phyloP scores from a whole-genome alignment of 2,797 vertebrate genomes.

The Sitta carolinensis region DNA sequence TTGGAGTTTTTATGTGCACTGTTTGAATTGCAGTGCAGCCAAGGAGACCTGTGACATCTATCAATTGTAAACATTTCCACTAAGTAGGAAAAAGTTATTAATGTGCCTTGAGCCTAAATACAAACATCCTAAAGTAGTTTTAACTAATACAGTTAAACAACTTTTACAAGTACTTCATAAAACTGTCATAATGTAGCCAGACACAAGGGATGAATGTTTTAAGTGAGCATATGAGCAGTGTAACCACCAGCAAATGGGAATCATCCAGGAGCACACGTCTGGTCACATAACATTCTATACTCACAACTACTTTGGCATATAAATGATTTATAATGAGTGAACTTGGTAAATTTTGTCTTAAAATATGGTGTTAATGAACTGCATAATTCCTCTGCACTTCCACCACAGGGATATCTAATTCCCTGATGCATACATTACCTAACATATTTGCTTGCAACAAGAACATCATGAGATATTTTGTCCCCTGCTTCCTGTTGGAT shows the following conservation, averaged over 20 bases:
- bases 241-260: background rate
- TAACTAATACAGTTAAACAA: background rate
- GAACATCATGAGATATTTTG: accelerated
- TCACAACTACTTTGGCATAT: background rate
- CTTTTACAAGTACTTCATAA: background rate
- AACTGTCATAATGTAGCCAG: background rate
- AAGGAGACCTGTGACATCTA: background rate
- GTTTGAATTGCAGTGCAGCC: background rate
- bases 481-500: background rate
- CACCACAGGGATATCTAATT: background rate
- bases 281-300: background rate
- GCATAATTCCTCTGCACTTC: background rate
- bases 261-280: background rate
- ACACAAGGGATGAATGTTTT: background rate
- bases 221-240: background rate
- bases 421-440: background rate
- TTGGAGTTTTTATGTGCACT: background rate
- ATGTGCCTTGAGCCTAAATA: background rate
- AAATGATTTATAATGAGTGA: background rate
- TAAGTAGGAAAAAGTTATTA: background rate
- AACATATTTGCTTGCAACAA: background rate
- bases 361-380: background rate
- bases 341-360: background rate
- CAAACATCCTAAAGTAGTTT: background rate
- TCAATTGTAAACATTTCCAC: background rate